Conservation (phyloP, 2,113 vertebrate genomes). For the Mastomys natalensis region DNA sequence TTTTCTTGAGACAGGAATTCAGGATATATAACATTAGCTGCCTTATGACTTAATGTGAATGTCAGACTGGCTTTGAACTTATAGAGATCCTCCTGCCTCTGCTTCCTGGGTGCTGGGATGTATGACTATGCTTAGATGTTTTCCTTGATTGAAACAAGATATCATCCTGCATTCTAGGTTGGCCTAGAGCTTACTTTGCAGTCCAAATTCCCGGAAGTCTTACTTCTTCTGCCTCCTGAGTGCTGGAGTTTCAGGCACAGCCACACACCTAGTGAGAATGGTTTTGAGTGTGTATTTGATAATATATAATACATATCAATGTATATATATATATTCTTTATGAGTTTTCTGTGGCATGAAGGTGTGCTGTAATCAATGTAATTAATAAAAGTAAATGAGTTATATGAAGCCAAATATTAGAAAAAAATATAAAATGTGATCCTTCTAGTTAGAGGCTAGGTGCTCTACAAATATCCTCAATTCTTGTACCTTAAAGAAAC, state of each 20-base stretch:
- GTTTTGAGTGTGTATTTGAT: not conserved
- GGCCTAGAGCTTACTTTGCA: too few relatives aligned
- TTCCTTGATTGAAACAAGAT: not conserved
- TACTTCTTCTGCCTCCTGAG: not conserved
- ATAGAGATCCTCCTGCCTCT: not conserved
- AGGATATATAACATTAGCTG: not conserved
- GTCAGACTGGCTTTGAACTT: not conserved
- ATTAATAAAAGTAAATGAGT: constrained; percentile 39
- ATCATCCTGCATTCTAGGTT: not conserved
- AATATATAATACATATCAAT: too few relatives aligned
- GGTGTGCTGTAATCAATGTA: not conserved
- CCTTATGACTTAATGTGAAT: not conserved
- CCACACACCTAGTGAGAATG: not conserved
- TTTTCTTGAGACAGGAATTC: not conserved
- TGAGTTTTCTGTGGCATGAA: constrained; percentile 27
- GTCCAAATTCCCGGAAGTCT: not conserved
- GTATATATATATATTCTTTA: not conserved
- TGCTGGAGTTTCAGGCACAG: not conserved
- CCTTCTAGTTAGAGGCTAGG: not conserved
- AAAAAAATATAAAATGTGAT: not conserved
- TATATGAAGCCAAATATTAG: not conserved
- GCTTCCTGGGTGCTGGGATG: not conserved
- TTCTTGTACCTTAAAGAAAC: not conserved
- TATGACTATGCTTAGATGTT: not conserved
- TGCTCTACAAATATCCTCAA: not conserved